Conservation (phyloP, 2,888 invertebrate species). For the Zeuzera pyrina region DNA sequence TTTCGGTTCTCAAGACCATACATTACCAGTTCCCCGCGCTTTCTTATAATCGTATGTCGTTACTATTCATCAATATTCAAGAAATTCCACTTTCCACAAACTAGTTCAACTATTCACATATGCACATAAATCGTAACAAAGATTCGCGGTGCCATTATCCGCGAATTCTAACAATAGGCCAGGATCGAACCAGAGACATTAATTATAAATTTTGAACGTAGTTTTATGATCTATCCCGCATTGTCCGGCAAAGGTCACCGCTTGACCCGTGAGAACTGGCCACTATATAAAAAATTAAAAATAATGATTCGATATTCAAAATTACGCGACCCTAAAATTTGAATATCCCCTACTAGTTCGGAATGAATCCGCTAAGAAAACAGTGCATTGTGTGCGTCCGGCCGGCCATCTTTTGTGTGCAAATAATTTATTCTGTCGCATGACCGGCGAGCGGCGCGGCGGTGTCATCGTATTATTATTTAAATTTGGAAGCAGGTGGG, state of each 20-base stretch:
- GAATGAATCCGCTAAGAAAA: conserved; percentile 48
- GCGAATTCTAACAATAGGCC: conserved; percentile 47
- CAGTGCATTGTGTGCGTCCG: conserved; percentile 39
- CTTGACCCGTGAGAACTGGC: conserved; percentile 69
- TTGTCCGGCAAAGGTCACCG: conserved; percentile 61
- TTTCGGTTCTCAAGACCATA: conserved; percentile 47
- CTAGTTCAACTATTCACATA: conserved; percentile 38
- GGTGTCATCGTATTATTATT: conserved; percentile 61
- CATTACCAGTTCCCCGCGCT: conserved; percentile 17
- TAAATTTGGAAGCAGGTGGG: conserved; percentile 51
- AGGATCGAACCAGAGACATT: conserved; percentile 44
- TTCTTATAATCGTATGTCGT: conserved; percentile 1
- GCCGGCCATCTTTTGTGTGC: conserved; percentile 46
- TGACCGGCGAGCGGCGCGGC: conserved; percentile 30
- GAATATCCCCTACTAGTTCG: conserved; percentile 52
- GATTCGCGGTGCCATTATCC: conserved; percentile 49
- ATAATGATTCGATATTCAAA: conserved; percentile 42
- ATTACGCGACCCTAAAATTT: conserved; percentile 65
- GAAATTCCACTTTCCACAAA: conserved; percentile 59
- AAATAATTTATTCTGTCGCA: conserved; percentile 55
- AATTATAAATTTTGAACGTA: conserved; percentile 63
- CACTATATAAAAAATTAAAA: conserved; percentile 26
- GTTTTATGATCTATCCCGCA: conserved; percentile 41
- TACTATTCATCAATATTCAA: conserved; percentile 62
- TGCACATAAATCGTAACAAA: conserved; percentile 42